Evolutionary conservation across 2,113 vertebrate genomes (phyloP).

Genomic region (Eidolon helvum): DNA sequence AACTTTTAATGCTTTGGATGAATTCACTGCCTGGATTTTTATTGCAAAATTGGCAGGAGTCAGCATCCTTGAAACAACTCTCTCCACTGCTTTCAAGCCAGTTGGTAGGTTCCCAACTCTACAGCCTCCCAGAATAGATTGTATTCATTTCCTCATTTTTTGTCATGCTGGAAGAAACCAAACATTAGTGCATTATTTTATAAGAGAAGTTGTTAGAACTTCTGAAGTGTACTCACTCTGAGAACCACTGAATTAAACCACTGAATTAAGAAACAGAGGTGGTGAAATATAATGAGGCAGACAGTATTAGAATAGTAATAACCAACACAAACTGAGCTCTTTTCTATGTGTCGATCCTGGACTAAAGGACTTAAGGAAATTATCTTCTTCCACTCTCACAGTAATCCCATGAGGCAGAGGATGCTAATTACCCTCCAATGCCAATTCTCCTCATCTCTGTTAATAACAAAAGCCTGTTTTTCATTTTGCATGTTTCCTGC

Average conservation of each 20-base stretch:
- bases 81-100: not conserved
- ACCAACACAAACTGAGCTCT: not conserved
- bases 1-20: not conserved
- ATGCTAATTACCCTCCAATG: not conserved
- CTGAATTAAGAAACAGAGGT: not conserved
- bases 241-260: not conserved
- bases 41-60: not conserved
- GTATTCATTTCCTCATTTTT: not conserved
- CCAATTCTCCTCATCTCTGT: not conserved
- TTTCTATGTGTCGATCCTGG: not conserved
- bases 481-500: not conserved
- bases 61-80: not conserved
- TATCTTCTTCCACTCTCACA: not conserved
- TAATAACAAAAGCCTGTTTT: not conserved
- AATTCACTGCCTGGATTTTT: not conserved
- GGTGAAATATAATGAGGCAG: not conserved
- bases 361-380: not conserved
- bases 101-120: not conserved
- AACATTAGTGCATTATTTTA: too few relatives aligned
- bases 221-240: not conserved
- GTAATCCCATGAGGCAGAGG: not conserved
- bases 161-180: not conserved
- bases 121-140: not conserved
- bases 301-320: not conserved
- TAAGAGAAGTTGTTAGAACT: too few relatives aligned